These are phyloP conservation scores for Emydura subglobosa DNA, from an alignment of 2,113 vertebrate genomes.

Conservation along the genomic window DNA sequence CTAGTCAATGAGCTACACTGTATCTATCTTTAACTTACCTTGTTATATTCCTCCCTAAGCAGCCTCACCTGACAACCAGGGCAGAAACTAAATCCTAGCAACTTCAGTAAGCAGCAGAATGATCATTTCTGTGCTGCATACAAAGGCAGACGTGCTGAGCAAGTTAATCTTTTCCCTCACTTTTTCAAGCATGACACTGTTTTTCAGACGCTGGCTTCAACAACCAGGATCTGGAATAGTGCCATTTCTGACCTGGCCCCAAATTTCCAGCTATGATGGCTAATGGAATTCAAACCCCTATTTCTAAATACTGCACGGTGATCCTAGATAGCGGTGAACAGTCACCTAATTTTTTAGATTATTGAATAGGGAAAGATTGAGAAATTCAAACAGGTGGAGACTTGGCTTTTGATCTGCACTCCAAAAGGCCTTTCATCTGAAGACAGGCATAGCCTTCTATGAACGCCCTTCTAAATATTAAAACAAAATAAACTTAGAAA, in stretches of 20 bases:
- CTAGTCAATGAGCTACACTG: background rate
- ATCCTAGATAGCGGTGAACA: background rate
- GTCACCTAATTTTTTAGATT: background rate
- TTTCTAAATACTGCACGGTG: background rate
- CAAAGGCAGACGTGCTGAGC: background rate
- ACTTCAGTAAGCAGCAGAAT: background rate
- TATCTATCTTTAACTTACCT: background rate
- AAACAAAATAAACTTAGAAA: background rate
- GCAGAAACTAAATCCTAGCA: background rate
- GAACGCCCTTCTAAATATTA: background rate
- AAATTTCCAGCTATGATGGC: background rate
- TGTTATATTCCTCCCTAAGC: no score
- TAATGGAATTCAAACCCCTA: background rate
- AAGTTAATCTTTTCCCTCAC: background rate
- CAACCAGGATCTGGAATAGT: background rate
- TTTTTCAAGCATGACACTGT: background rate
- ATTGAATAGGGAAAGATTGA: background rate
- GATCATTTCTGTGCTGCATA: background rate
- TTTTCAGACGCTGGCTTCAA: background rate
- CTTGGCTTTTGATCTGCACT: background rate
- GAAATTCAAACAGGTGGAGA: background rate
- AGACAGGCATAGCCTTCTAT: background rate
- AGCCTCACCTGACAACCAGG: background rate
- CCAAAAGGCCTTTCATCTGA: background rate
- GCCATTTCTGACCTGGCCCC: background rate